Evolutionary conservation across 2,888 invertebrate genomes (phyloP), one percentile per base, ranked within the genome.

Genomic region (Noctua pronuba): DNA sequence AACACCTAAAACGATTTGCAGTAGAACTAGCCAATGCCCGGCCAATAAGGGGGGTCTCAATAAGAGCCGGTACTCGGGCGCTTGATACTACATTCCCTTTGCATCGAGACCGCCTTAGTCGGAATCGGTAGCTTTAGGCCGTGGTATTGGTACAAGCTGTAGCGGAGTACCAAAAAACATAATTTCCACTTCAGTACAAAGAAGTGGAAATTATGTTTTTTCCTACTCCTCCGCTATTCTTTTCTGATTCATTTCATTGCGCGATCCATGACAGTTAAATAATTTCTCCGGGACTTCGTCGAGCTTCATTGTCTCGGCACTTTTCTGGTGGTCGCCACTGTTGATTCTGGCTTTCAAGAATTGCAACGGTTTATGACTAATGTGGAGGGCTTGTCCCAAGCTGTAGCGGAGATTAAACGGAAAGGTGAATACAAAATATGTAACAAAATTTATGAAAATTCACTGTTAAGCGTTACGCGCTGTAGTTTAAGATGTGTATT

Each of bases 81-180:
- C 73, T 86, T 82, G 83, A 83, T 89, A 84, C 79, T 82, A 81
- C 74, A 88, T 87, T 90, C 88, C 74, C 86, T 88, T 90, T 88
- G 84, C 84, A 80, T 76, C 73, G 77, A 52, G 70, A 80, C 79
- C 66, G 66, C 67, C 64, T 77, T 76, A 69, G 82, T 81, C 44
- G 31, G 38, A 72, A 75, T 76, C 70, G 73, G 64, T 75, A 80
- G 73, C 90, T 89, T 87, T 89, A 82, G 64, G 72, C 31, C 64
- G 41, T 80, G 86, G 87, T 80, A 24, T 11, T n/a, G 18, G 2
- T 1, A 69, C 2, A 31, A 58, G 73, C 49, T 49, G 52, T 65
- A 73, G 77, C 87, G 83, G 46, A 38, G 5, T 35, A 35, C 35
- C 5, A 5, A 35, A 35, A 35, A 35, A 35, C 0, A 6, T 5